Evolutionary conservation across 2,888 invertebrate genomes (phyloP).

Genomic region (Nymphalis urticae): DNA sequence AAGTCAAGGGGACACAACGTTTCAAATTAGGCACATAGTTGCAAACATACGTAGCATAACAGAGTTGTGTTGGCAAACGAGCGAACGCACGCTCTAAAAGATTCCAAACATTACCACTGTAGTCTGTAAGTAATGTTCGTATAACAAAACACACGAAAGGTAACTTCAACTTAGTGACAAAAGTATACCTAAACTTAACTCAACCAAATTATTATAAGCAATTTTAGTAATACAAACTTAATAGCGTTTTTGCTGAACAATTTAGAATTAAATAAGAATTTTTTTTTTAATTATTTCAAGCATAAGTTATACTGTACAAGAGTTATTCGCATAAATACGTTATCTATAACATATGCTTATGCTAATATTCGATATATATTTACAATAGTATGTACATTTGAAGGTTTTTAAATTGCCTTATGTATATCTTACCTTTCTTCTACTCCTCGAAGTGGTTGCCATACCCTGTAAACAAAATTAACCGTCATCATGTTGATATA

Average conservation of each 20-base stretch:
- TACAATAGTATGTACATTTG: no score
- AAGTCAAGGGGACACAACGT: slow-evolving; percentile 37
- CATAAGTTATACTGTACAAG: not conserved
- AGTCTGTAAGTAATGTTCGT: not conserved
- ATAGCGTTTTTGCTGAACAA: no score
- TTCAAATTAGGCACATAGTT: slow-evolving; percentile 38
- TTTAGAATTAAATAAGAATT: no score
- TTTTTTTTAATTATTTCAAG: no score
- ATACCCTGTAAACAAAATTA: slow-evolving; percentile 66
- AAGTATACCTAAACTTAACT: not conserved
- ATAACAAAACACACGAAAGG: slow-evolving; percentile 7
- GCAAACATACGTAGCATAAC: slow-evolving; percentile 39
- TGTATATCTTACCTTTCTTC: slow-evolving; percentile 55
- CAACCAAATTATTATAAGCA: not conserved
- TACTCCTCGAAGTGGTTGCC: slow-evolving; percentile 69
- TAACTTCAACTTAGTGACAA: not conserved
- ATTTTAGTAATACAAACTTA: not conserved
- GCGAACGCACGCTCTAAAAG: slow-evolving; percentile 49
- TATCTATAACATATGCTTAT: no score
- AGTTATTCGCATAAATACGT: no score
- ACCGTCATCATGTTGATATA: slow-evolving; percentile 1
- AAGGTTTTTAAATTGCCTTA: not conserved
- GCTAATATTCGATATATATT: no score
- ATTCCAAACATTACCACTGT: slow-evolving; percentile 53
- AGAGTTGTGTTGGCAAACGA: slow-evolving; percentile 38